Conservation (phyloP, 1,140 invertebrate species). For the Brachionus calyciflorus region DNA sequence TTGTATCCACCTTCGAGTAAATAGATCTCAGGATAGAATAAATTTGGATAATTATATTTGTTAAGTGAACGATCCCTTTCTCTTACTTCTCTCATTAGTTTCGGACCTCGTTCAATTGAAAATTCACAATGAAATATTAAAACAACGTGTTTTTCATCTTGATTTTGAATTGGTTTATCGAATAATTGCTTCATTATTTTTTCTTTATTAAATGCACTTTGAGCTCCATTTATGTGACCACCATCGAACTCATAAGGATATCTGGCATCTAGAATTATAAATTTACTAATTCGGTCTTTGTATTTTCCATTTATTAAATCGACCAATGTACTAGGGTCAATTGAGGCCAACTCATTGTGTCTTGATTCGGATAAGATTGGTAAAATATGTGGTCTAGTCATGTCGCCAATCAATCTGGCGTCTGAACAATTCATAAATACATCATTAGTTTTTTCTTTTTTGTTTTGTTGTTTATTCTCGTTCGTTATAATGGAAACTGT, state of each 20-base stretch:
- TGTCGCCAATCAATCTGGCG: constrained; percentile 9
- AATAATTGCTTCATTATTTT: constrained; percentile 66
- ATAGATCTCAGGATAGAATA: constrained; percentile 95
- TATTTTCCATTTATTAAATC: background rate
- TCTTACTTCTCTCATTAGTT: constrained; percentile 67
- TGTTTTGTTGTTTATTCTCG: background rate
- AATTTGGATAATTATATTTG: too few relatives aligned
- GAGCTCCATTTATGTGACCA: constrained; percentile 79
- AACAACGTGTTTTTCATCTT: constrained; percentile 70
- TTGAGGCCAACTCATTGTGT: constrained; percentile 20
- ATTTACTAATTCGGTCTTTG: background rate
- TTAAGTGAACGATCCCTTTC: constrained; percentile 78
- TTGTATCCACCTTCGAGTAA: constrained; percentile 90
- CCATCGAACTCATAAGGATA: constrained; percentile 95
- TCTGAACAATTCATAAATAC: background rate
- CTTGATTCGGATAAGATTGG: background rate
- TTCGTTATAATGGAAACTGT: background rate
- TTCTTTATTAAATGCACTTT: constrained; percentile 78
- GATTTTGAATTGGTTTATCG: constrained; percentile 57
- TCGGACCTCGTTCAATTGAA: constrained; percentile 87
- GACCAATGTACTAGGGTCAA: background rate
- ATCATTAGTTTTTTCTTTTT: background rate
- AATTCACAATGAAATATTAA: constrained; percentile 98
- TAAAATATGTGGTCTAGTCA: background rate
- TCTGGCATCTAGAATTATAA: constrained; percentile 64